Percentiles rank a stretch among this genome's conserved stretches.
phyloP scores from a whole-genome alignment of 2,797 vertebrate genomes.

The Falco columbarius region DNA sequence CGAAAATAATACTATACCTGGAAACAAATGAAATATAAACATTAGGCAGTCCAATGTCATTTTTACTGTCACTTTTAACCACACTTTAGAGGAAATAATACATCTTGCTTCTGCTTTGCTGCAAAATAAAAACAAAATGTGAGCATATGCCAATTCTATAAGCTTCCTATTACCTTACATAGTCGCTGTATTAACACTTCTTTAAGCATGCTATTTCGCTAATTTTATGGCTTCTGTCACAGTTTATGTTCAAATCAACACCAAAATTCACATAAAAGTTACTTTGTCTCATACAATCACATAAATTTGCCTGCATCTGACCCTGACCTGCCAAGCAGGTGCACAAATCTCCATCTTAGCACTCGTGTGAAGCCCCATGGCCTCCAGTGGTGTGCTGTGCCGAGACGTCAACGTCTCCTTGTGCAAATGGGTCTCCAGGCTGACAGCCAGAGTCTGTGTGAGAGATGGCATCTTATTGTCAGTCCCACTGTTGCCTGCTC shows the following conservation, averaged over 20 bases:
- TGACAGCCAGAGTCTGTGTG: background rate
- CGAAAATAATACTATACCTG: background rate
- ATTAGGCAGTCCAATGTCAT: background rate
- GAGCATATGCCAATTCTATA: background rate
- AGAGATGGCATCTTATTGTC: background rate
- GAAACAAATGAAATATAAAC: background rate
- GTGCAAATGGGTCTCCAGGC: background rate
- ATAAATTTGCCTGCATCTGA: background rate
- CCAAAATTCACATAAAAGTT: background rate
- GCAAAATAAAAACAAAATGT: slow-evolving; percentile 10
- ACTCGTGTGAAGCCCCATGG: accelerated
- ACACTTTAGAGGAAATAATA: background rate
- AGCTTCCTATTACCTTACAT: background rate
- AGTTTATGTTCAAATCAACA: background rate
- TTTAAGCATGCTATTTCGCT: background rate
- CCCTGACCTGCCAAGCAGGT: background rate
- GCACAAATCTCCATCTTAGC: background rate
- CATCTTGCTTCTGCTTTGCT: background rate
- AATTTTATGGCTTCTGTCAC: background rate
- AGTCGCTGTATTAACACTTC: background rate
- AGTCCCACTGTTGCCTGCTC: background rate
- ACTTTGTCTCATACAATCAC: background rate
- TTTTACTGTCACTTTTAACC: slow-evolving; percentile 18
- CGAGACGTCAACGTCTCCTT: background rate
- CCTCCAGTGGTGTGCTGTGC: background rate